Conservation (phyloP, 2,797 vertebrate species). For the Caiman crocodilus region DNA sequence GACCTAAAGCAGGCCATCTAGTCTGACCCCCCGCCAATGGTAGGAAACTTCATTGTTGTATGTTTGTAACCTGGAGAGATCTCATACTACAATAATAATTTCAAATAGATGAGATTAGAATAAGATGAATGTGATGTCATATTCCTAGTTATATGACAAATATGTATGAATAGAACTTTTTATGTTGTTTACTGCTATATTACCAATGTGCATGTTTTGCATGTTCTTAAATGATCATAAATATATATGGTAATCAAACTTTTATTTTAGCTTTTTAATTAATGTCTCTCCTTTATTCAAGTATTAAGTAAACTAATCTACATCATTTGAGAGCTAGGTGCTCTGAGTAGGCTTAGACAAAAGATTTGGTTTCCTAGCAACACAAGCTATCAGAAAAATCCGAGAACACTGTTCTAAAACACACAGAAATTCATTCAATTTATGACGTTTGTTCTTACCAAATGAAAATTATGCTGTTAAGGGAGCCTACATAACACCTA, state of each 20-base stretch:
- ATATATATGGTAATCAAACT: neutral
- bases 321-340: neutral
- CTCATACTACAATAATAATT: slow-evolving; percentile 18
- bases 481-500: neutral
- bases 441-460: neutral
- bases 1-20: too few relatives aligned
- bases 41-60: neutral
- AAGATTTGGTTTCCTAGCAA: slow-evolving; percentile 25
- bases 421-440: neutral
- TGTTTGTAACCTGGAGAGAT: too few relatives aligned
- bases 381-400: neutral
- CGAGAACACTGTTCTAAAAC: neutral
- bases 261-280: slow-evolving; percentile 11
- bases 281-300: neutral
- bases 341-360: neutral
- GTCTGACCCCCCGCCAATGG: too few relatives aligned
- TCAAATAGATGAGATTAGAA: slow-evolving; percentile 25
- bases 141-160: neutral
- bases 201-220: neutral
- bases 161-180: slow-evolving; percentile 4
- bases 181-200: slow-evolving; percentile 1
- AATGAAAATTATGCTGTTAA: neutral
- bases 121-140: slow-evolving; percentile 8
- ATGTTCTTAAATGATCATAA: neutral
- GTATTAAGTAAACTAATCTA: neutral